These are phyloP conservation scores for Netelia fuscicornis DNA, from an alignment of 2,888 invertebrate genomes.

Conservation along the genomic window DNA sequence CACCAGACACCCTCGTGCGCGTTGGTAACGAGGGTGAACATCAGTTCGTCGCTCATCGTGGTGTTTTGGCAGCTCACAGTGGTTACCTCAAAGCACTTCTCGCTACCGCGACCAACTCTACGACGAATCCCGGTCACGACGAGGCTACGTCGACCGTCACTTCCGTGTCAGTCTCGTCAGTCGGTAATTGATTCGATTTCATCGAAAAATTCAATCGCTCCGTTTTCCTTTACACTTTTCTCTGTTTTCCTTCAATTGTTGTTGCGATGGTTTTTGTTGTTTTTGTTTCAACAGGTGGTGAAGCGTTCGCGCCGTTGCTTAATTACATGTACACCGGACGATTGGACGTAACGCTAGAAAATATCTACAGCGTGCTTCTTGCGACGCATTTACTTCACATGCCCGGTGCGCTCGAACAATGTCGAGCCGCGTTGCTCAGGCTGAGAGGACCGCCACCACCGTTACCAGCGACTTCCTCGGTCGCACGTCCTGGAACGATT, in stretches of 20 bases:
- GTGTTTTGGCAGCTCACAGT: constrained; percentile 89
- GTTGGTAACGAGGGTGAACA: constrained; percentile 88
- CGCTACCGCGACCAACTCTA: constrained; percentile 72
- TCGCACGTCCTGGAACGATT: constrained; percentile 68
- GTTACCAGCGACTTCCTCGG: constrained; percentile 78
- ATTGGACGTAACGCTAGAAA: constrained; percentile 89
- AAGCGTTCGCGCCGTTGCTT: constrained; percentile 88
- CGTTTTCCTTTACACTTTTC: not conserved
- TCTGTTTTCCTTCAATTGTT: not conserved
- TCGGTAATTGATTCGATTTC: constrained; percentile 78
- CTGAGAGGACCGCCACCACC: constrained; percentile 83
- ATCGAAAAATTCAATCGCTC: not conserved
- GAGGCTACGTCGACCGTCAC: constrained; percentile 73
- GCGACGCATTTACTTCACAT: constrained; percentile 91
- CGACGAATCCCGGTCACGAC: constrained; percentile 56
- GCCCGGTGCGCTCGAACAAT: constrained; percentile 90
- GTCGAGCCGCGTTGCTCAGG: constrained; percentile 87
- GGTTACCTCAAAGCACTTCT: constrained; percentile 90
- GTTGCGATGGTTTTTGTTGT: not conserved
- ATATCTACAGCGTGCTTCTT: constrained; percentile 90
- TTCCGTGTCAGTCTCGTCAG: constrained; percentile 82
- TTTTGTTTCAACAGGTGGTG: constrained; percentile 77
- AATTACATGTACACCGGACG: constrained; percentile 92
- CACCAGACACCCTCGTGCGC: constrained; percentile 88
- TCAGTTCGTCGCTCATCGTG: constrained; percentile 89